phyloP scores from a whole-genome alignment of 2,113 vertebrate genomes.

The Vombatus ursinus region DNA sequence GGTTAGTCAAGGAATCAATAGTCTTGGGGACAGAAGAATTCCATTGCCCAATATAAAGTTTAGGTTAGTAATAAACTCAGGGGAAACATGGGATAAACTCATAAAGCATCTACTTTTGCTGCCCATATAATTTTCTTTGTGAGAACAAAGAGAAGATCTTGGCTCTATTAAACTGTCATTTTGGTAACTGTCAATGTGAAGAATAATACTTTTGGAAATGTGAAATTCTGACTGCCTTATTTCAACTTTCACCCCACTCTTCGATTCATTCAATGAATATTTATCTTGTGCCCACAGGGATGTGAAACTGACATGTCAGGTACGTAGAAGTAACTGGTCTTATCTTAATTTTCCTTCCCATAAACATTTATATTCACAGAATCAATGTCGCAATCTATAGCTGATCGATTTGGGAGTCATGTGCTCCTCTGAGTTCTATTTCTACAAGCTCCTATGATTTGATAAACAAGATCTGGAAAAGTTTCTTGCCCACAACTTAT shows the following conservation, averaged over 20 bases:
- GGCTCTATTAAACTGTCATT: constrained; percentile 49
- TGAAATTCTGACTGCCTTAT: constrained; percentile 57
- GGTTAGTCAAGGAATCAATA: constrained; percentile 30
- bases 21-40: constrained; percentile 44
- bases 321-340: constrained; percentile 60
- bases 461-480: constrained; percentile 48
- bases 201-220: constrained; percentile 54
- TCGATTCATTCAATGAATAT: constrained; percentile 72
- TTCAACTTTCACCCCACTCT: constrained; percentile 51
- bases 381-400: constrained; percentile 64
- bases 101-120: background rate
- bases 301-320: constrained; percentile 36
- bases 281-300: constrained; percentile 69
- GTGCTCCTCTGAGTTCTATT: constrained; percentile 37
- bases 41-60: background rate
- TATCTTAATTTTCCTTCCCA: constrained; percentile 67
- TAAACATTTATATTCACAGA: constrained; percentile 71
- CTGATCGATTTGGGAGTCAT: constrained; percentile 69
- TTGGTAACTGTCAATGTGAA: constrained; percentile 45
- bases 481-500: constrained; percentile 28
- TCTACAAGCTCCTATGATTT: constrained; percentile 10
- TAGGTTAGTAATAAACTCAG: background rate
- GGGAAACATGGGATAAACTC: background rate
- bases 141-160: constrained; percentile 44
- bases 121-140: constrained; percentile 12